These are phyloP conservation scores for Chionodraco myersi DNA, from an alignment of 2,113 vertebrate species.

Conservation along the genomic window DNA sequence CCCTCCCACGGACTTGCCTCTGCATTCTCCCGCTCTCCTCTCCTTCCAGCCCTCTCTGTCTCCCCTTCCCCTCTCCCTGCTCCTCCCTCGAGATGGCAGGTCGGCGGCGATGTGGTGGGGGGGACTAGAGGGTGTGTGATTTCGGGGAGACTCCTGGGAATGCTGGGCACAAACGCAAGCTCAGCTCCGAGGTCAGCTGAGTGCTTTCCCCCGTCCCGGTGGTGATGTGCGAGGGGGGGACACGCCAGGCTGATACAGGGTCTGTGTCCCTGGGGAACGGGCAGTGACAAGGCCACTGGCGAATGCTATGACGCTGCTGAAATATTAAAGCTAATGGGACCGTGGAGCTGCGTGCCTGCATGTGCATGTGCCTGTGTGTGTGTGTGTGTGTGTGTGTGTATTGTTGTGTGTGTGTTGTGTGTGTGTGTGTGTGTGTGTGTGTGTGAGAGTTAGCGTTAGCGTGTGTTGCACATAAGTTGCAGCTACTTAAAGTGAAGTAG, in stretches of 20 bases:
- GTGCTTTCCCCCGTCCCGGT: slow-evolving; percentile 39
- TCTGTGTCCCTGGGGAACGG: slow-evolving; percentile 55
- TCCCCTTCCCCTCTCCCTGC: slow-evolving; percentile 33
- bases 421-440: background rate
- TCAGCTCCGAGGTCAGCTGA: slow-evolving; percentile 64
- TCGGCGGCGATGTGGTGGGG: background rate
- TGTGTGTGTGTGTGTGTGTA: background rate
- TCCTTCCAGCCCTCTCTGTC: slow-evolving; percentile 1
- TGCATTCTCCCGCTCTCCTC: slow-evolving; percentile 24
- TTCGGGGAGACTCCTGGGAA: slow-evolving; percentile 40
- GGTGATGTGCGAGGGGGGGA: slow-evolving; percentile 50
- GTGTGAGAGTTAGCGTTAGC: slow-evolving; percentile 11
- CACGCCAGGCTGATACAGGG: slow-evolving; percentile 50
- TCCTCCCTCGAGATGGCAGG: slow-evolving; percentile 47
- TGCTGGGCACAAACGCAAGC: slow-evolving; percentile 32
- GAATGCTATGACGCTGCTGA: slow-evolving; percentile 68
- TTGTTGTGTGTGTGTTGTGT: background rate
- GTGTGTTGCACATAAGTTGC: slow-evolving; percentile 50
- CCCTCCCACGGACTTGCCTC: slow-evolving; percentile 41
- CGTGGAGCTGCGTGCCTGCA: slow-evolving; percentile 6
- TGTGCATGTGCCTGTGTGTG: background rate
- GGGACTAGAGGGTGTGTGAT: background rate
- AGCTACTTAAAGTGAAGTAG: slow-evolving; percentile 69
- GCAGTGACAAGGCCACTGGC: slow-evolving; percentile 69
- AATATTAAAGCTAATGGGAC: slow-evolving; percentile 81